Conservation (phyloP, 2,113 vertebrate genomes). For the Oncorhynchus tshawytscha region DNA sequence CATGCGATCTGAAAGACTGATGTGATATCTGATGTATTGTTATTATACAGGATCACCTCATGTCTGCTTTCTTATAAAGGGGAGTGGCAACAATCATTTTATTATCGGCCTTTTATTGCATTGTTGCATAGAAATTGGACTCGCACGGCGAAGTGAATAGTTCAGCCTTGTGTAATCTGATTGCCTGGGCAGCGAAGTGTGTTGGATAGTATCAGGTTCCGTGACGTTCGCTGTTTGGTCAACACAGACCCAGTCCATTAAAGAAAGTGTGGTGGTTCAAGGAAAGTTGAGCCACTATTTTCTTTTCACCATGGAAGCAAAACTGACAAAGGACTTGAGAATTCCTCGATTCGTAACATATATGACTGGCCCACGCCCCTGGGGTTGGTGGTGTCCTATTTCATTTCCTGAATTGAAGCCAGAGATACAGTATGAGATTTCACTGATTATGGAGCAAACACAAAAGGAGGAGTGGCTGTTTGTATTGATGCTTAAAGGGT, state of each 20-base stretch:
- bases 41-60: constrained; percentile 58
- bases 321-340: constrained; percentile 73
- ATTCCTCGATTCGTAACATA: constrained; percentile 85
- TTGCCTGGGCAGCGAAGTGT: constrained; percentile 91
- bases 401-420: constrained; percentile 74
- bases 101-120: constrained; percentile 84
- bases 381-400: constrained; percentile 63
- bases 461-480: constrained; percentile 64
- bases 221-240: constrained; percentile 88
- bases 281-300: constrained; percentile 98
- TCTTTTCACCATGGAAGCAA: constrained; percentile 91
- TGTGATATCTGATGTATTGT: constrained; percentile 48
- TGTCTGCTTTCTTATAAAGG: constrained; percentile 80
- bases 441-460: constrained; percentile 73
- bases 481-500: constrained; percentile 51
- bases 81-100: constrained; percentile 82
- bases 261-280: constrained; percentile 93
- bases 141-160: constrained; percentile 80
- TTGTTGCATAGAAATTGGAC: constrained; percentile 87
- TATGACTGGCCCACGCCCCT: constrained; percentile 73
- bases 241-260: constrained; percentile 90
- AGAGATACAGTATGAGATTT: constrained; percentile 66
- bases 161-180: constrained; percentile 88
- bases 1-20: constrained; percentile 43
- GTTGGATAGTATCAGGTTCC: constrained; percentile 92